Evolutionary conservation across 53 echinoderm and acorn worm species (phyloP), one percentile per base, ranked within the genome.

Genomic region (Antedon mediterranea): DNA sequence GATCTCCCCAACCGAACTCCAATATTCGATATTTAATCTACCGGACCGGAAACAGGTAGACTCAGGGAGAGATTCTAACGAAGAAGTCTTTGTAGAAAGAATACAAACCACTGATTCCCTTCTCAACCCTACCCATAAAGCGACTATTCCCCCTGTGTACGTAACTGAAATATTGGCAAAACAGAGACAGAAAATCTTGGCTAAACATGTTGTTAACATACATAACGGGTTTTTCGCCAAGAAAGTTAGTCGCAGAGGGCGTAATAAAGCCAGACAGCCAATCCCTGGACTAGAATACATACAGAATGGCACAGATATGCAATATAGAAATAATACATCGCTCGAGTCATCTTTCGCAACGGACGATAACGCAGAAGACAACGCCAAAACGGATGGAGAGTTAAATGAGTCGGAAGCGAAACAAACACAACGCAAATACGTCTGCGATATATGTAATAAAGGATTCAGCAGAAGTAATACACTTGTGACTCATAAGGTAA

Each of bases 401-500:
- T 78, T 32, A 81, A 81, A 34, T 78, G 75, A 32, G 28, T 32
- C 32, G 23, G 44, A 72, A 29, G 74, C 13, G 0, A 98, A 93
- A 80, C 86, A 90, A 43, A 78, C 92, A 3, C 89, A 85, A 27
- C 80, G 90, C 43, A 98, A 98, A 80, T 90, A 98, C 85, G 88
- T 90, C 1, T 98, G 98, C 79, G 98, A 98, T 43, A 83, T 98
- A 4, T 98, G 98, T 75, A 88, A 90, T 29, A 98, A 98, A 72
- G 98, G 92, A 11, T 98, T 98, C 77, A 98, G 98, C 82, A 82
- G 98, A 14, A 98, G 98, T 75, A 98, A 98, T 83, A 98, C 98
- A 27, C 74, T 98, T 28, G 98, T 98, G 0, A 98, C 98, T 5
- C 98, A 98, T 72, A 98, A 98, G 90, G 98, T 98, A 88, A n/a